Conservation (phyloP, 2,113 vertebrate species). For the Oncorhynchus mykiss region DNA sequence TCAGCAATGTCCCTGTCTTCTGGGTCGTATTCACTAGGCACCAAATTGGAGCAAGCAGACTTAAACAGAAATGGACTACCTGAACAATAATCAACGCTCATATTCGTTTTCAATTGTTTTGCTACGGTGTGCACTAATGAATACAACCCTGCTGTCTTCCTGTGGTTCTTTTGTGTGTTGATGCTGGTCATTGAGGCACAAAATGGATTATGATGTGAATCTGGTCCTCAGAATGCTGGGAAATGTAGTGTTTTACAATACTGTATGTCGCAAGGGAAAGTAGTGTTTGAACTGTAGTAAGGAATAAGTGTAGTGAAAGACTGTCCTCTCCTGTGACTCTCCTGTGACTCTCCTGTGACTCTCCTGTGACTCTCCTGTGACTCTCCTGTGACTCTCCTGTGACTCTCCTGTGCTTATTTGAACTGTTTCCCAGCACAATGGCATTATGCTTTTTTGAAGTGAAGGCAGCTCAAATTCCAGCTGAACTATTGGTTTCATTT, state of each 20-base stretch:
- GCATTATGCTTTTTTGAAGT: background rate
- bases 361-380: too few relatives aligned
- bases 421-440: background rate
- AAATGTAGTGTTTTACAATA: slow-evolving; percentile 17
- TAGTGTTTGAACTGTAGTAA: background rate
- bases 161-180: slow-evolving; percentile 23
- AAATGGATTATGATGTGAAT: slow-evolving; percentile 15
- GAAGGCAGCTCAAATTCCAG: background rate
- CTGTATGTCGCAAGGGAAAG: slow-evolving; percentile 27
- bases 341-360: background rate
- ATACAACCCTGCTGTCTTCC: background rate
- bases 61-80: too few relatives aligned
- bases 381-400: background rate
- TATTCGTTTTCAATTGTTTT: too few relatives aligned
- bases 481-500: background rate
- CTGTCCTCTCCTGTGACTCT: background rate
- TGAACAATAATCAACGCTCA: too few relatives aligned
- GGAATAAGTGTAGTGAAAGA: background rate
- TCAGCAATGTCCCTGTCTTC: background rate
- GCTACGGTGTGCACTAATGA: too few relatives aligned
- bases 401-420: background rate
- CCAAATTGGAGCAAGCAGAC: too few relatives aligned
- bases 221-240: slow-evolving; percentile 10
- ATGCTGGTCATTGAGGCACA: slow-evolving; percentile 24
- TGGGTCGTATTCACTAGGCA: background rate